Evolutionary conservation across 2,797 vertebrate genomes (phyloP).

Genomic region (Cynopterus sphinx): DNA sequence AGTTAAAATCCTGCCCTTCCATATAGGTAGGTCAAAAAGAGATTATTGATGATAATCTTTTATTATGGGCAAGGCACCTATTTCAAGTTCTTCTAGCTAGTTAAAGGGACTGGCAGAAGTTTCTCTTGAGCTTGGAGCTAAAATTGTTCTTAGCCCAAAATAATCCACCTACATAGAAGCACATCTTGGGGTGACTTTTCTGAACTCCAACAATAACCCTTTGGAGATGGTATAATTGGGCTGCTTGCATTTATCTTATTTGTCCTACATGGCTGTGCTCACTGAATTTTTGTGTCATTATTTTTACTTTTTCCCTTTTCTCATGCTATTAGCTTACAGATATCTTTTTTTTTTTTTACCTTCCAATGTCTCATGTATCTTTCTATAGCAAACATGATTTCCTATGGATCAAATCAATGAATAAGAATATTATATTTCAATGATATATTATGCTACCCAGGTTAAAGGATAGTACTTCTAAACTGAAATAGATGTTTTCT

Average conservation of each 20-base stretch:
- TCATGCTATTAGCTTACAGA: not conserved
- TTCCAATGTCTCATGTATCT: not conserved
- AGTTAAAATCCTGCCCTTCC: too few relatives aligned
- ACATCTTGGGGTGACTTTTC: too few relatives aligned
- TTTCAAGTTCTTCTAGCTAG: too few relatives aligned
- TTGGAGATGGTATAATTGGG: not conserved
- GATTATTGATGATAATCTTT: too few relatives aligned
- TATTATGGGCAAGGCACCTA: too few relatives aligned
- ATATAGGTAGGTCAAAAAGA: too few relatives aligned
- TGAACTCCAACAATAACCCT: not conserved
- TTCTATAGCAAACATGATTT: not conserved
- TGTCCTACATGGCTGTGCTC: not conserved
- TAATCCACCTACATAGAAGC: too few relatives aligned
- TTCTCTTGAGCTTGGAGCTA: too few relatives aligned
- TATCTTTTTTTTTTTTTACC: not conserved
- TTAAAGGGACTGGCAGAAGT: too few relatives aligned
- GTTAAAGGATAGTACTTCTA: slow-evolving; percentile 25
- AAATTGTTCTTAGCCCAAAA: too few relatives aligned
- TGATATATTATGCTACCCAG: not conserved
- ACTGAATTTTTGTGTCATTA: not conserved
- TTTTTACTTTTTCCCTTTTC: not conserved
- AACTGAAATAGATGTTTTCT: slow-evolving; percentile 20
- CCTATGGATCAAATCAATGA: not conserved
- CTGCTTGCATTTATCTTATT: not conserved
- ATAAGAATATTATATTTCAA: not conserved